Base-by-base conservation (phyloP, 2,113 vertebrate species). In the Hirundichthys speculiger region DNA sequence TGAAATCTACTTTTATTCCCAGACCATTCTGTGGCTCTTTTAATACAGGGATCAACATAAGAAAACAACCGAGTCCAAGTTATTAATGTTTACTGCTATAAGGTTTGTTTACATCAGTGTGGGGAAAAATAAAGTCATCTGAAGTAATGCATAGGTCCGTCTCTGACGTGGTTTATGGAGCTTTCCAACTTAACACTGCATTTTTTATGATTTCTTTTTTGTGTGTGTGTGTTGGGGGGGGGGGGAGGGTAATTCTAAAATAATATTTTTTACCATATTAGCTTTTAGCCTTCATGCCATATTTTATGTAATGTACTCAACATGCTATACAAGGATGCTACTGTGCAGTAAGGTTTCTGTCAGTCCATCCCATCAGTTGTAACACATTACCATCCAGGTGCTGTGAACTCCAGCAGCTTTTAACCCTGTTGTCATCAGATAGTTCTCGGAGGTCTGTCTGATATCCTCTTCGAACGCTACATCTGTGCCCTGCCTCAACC, bases 51-150 rank as follows among this genome's bases (percentile, higher is more conserved):
- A 54, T 61, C 52, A 66, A 63, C 70, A 64, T 56, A 13, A 45
- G 52, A 74, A 55, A 71, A 73, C 73, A 70, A 69, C 42, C 38
- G 62, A 67, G 56, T 75, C 48, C 46, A 48, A 62, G 80, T 79
- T 81, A 86, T 86, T 86, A 84, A 86, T 88, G 82, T 86, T 88
- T 85, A 54, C 84, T 74, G 76, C 68, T 52, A 60, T 80, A 65
- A 54, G 59, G 85, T 77, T 77, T 89, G 83, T 88, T 87, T 78
- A 81, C 73, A 64, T 73, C 25, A 12, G 64, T 52, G 69, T 59
- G 65, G 69, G 57, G 58, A 68, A 52, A 56, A 73, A 61, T 58
- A 54, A 79, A 78, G 69, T 41, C 46, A 20, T 76, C 24, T 38
- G 25, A 73, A 62, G 55, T 47, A 59, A 79, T 75, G 53, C 49